These are phyloP conservation scores for Antheraea pernyi DNA, from an alignment of 1,140 invertebrate species.

Conservation along the genomic window DNA sequence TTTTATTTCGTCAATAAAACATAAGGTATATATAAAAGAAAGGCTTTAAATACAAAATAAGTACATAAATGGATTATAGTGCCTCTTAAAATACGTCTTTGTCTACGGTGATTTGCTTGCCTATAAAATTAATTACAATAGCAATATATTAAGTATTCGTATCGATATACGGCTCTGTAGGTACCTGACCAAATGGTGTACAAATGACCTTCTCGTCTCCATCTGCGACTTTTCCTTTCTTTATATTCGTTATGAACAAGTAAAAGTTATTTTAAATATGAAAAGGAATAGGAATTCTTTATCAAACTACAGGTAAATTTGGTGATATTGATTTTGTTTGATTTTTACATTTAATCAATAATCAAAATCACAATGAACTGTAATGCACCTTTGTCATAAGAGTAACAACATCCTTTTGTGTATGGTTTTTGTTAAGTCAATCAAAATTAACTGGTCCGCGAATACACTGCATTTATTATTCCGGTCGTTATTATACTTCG, in stretches of 20 bases:
- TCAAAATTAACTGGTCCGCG: too few species aligned
- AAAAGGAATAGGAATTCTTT: neutral
- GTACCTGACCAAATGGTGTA: constrained; percentile 87
- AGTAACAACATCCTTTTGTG: too few species aligned
- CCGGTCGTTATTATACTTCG: too few species aligned
- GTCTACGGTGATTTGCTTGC: neutral
- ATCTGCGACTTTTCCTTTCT: constrained; percentile 83
- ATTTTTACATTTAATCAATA: too few species aligned
- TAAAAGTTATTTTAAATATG: constrained; percentile 26
- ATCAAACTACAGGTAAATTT: constrained; percentile 5
- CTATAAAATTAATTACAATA: neutral
- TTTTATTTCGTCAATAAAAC: neutral
- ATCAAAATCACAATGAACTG: too few species aligned
- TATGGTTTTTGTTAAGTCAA: too few species aligned
- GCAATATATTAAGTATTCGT: neutral
- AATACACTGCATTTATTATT: too few species aligned
- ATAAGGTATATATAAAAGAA: neutral
- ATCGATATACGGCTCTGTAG: neutral
- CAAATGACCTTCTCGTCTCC: constrained; percentile 86
- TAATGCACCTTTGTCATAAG: too few species aligned
- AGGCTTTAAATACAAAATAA: neutral
- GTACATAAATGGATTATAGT: neutral
- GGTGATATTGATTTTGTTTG: too few species aligned
- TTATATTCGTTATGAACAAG: constrained; percentile 79
- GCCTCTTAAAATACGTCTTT: neutral